phyloP scores from a whole-genome alignment of 2,113 vertebrate species.

The Synchiropus splendidus region DNA sequence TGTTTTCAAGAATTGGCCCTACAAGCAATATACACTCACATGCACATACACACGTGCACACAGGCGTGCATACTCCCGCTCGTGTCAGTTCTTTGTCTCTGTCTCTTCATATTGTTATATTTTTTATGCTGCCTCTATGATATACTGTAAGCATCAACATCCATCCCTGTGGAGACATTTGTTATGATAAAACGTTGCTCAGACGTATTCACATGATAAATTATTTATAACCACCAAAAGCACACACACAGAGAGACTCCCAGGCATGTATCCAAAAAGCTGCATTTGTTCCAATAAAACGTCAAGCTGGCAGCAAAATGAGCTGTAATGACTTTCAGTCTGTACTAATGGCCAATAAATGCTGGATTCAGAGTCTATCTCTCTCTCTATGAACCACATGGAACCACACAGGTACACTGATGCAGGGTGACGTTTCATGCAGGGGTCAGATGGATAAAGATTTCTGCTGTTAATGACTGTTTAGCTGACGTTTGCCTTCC shows the following conservation, averaged over 20 bases:
- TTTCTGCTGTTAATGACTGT: constrained; percentile 62
- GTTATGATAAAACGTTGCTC: constrained; percentile 73
- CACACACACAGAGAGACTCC: constrained; percentile 37
- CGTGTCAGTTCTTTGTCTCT: too few species aligned
- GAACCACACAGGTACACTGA: constrained; percentile 30
- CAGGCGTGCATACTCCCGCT: too few species aligned
- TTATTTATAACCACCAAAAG: constrained; percentile 35
- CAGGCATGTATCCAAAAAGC: constrained; percentile 51
- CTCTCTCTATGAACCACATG: constrained; percentile 25
- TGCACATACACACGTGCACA: too few species aligned
- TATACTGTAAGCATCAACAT: too few species aligned
- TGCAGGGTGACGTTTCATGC: constrained; percentile 62
- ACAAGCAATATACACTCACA: too few species aligned
- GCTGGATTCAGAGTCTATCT: constrained; percentile 51
- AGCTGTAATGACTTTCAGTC: constrained; percentile 78
- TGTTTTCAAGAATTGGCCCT: too few species aligned
- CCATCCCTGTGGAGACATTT: constrained; percentile 63
- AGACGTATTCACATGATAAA: constrained; percentile 38
- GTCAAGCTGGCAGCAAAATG: constrained; percentile 74
- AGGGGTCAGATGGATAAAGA: constrained; percentile 64
- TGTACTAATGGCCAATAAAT: constrained; percentile 80
- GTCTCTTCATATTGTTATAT: too few species aligned
- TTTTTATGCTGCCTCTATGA: too few species aligned
- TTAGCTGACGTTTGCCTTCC: constrained; percentile 63
- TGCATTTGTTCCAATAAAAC: constrained; percentile 77